These are phyloP conservation scores for Siphonodentalium dalli DNA, from an alignment of 2,888 invertebrate species.

Conservation along the genomic window DNA sequence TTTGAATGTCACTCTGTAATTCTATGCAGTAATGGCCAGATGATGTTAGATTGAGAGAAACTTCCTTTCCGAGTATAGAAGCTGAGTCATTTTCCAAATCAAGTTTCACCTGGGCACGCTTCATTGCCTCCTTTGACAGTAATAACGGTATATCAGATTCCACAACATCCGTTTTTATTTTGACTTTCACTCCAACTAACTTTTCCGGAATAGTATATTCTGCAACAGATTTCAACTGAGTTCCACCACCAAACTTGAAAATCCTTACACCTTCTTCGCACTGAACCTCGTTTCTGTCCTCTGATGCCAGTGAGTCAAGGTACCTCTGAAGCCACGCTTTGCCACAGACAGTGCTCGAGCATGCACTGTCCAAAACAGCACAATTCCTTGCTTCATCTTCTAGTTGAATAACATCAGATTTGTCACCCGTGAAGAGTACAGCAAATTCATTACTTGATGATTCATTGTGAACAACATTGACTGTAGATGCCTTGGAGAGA, in stretches of 20 bases:
- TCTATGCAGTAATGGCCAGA: conserved; percentile 28
- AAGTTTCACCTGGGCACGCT: conserved; percentile 19
- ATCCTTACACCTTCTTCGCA: background rate
- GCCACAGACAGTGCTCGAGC: conserved; percentile 1
- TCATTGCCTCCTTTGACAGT: conserved; percentile 19
- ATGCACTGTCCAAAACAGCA: conserved; percentile 8
- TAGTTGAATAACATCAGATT: background rate
- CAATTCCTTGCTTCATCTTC: no score
- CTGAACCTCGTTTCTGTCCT: background rate
- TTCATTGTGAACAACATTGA: no score
- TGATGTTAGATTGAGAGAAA: conserved; percentile 21
- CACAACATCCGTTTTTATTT: conserved; percentile 7
- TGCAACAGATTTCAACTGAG: background rate
- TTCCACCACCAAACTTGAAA: conserved; percentile 8
- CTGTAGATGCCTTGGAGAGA: background rate
- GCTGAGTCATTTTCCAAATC: conserved; percentile 28
- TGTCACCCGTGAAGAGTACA: conserved; percentile 7
- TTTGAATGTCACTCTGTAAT: conserved; percentile 3
- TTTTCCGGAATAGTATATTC: conserved; percentile 1
- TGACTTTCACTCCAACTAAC: background rate
- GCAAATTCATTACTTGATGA: background rate
- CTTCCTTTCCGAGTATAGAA: conserved; percentile 9
- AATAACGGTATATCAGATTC: conserved; percentile 11
- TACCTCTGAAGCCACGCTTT: no score
- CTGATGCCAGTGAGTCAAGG: no score